Percentiles rank a stretch among this genome's conserved stretches.
Evolutionary conservation across 2,888 invertebrate genomes (phyloP).

Genomic region (Prosopocoilus inquinatus): DNA sequence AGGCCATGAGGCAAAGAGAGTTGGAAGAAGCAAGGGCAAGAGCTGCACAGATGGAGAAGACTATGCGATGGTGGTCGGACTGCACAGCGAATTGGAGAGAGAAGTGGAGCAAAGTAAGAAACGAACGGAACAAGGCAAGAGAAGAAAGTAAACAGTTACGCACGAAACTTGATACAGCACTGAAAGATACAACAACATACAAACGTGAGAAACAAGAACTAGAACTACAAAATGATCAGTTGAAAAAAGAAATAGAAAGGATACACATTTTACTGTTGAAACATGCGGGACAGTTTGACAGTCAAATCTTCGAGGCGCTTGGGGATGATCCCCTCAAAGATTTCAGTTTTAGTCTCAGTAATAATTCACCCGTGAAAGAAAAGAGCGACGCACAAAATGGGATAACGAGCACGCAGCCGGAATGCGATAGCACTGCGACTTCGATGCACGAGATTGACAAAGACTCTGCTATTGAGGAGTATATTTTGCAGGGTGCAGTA

Average conservation of each 20-base stretch:
- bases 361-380: slow-evolving; percentile 39
- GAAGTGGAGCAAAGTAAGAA: slow-evolving; percentile 93
- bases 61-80: slow-evolving; percentile 99
- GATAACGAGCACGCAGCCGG: slow-evolving; percentile 38
- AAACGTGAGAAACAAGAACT: slow-evolving; percentile 79
- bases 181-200: slow-evolving; percentile 71
- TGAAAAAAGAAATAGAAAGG: slow-evolving; percentile 80
- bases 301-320: slow-evolving; percentile 53
- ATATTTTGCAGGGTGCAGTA: slow-evolving; percentile 63
- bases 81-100: slow-evolving; percentile 96
- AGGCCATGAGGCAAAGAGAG: slow-evolving; percentile 72
- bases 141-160: slow-evolving; percentile 85
- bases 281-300: slow-evolving; percentile 69
- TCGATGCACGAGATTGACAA: slow-evolving; percentile 37
- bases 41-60: slow-evolving; percentile 98
- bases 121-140: slow-evolving; percentile 88
- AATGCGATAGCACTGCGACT: slow-evolving; percentile 45
- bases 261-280: slow-evolving; percentile 66
- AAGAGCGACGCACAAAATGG: slow-evolving; percentile 39
- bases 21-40: slow-evolving; percentile 91
- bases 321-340: slow-evolving; percentile 52
- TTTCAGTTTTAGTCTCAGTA: slow-evolving; percentile 41
- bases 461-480: slow-evolving; percentile 56
- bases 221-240: slow-evolving; percentile 71
- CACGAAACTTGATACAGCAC: slow-evolving; percentile 72